These are phyloP conservation scores for Macaria notata DNA, from an alignment of 2,888 invertebrate genomes.

Conservation along the genomic window DNA sequence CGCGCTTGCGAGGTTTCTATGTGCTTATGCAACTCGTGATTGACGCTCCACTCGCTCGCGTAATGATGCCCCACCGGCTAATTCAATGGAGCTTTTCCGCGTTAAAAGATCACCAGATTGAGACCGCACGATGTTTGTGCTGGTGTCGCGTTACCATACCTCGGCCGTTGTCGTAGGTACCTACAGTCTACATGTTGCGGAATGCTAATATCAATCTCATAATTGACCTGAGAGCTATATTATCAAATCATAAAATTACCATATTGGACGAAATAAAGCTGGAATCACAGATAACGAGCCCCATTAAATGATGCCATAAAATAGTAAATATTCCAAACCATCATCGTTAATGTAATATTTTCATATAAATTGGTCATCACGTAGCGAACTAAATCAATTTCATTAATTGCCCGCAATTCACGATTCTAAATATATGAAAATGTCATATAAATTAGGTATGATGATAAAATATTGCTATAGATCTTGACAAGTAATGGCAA, in stretches of 20 bases:
- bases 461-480: slow-evolving; percentile 28
- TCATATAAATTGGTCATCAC: slow-evolving; percentile 26
- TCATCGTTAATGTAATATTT: slow-evolving; percentile 24
- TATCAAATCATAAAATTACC: slow-evolving; percentile 33
- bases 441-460: slow-evolving; percentile 23
- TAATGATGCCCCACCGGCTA: slow-evolving; percentile 62
- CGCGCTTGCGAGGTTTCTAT: slow-evolving; percentile 55
- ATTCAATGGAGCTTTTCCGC: slow-evolving; percentile 65
- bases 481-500: slow-evolving; percentile 24
- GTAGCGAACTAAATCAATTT: slow-evolving; percentile 25
- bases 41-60: slow-evolving; percentile 63
- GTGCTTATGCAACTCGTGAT: slow-evolving; percentile 65
- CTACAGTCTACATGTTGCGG: not conserved
- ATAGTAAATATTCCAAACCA: slow-evolving; percentile 35
- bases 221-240: slow-evolving; percentile 24
- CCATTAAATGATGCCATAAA: slow-evolving; percentile 31
- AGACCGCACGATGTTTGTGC: slow-evolving; percentile 60
- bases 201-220: slow-evolving; percentile 21
- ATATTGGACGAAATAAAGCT: slow-evolving; percentile 36
- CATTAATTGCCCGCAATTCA: slow-evolving; percentile 35
- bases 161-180: slow-evolving; percentile 23
- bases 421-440: slow-evolving; percentile 19
- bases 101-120: slow-evolving; percentile 61
- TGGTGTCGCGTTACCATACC: slow-evolving; percentile 48
- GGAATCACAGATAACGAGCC: slow-evolving; percentile 34